phyloP scores from a whole-genome alignment of 2,113 vertebrate species.

The Alethe castanea region DNA sequence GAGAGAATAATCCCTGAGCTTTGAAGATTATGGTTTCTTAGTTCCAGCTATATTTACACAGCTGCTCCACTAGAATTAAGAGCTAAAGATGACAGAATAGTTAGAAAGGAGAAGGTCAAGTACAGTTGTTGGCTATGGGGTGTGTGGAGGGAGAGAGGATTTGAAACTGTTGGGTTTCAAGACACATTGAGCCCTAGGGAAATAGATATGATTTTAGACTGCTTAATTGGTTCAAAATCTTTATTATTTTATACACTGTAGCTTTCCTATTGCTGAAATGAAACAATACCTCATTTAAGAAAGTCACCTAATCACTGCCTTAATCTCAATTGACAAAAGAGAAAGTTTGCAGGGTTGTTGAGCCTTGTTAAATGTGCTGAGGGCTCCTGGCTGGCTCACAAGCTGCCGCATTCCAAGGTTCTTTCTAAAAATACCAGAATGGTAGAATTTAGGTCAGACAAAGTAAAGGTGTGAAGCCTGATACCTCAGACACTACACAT shows the following conservation, averaged over 20 bases:
- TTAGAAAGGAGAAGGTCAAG: neutral
- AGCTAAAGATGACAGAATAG: neutral
- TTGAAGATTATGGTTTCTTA: slow-evolving; percentile 9
- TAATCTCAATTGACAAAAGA: slow-evolving; percentile 9
- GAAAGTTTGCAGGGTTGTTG: neutral
- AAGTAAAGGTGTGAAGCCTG: neutral
- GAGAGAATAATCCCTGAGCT: neutral
- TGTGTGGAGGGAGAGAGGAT: neutral
- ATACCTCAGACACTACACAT: neutral
- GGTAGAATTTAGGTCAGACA: neutral
- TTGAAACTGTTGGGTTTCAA: neutral
- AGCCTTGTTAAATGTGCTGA: neutral
- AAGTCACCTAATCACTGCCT: neutral
- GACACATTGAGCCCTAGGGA: neutral
- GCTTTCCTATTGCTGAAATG: slow-evolving; percentile 45
- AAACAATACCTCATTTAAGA: slow-evolving; percentile 43
- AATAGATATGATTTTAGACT: neutral
- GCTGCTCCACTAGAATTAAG: neutral
- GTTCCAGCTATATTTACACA: slow-evolving; percentile 23
- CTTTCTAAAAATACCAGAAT: slow-evolving; percentile 27
- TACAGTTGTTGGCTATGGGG: neutral
- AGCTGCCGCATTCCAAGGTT: neutral
- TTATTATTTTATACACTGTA: neutral
- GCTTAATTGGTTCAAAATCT: slow-evolving; percentile 7
- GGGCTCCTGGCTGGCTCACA: neutral